Conservation (phyloP, 2,888 invertebrate species). For the Ennomos erosarius region DNA sequence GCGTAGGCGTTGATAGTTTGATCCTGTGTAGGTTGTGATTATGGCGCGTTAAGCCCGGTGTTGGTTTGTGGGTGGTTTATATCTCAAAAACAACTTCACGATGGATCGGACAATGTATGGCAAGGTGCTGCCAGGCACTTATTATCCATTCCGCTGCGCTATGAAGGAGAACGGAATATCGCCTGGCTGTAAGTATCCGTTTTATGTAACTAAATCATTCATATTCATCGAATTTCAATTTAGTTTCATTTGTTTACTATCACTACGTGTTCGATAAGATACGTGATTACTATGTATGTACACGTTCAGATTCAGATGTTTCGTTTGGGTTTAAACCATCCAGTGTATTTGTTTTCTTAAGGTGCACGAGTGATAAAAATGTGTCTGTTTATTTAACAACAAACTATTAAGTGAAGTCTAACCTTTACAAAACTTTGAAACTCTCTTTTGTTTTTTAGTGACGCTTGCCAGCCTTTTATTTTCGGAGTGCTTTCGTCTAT, state of each 20-base stretch:
- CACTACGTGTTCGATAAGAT: conserved; percentile 41
- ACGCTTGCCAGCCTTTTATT: conserved; percentile 64
- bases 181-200: conserved; percentile 92
- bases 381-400: conserved; percentile 47
- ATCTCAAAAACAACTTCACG: conserved; percentile 69
- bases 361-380: conserved; percentile 53
- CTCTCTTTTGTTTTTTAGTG: conserved; percentile 55
- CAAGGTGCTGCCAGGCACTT: conserved; percentile 92
- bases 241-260: conserved; percentile 32
- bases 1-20: conserved; percentile 58
- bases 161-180: conserved; percentile 92
- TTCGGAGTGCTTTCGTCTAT: conserved; percentile 59
- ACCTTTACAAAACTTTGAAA: conserved; percentile 27
- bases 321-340: conserved; percentile 45
- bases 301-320: conserved; percentile 37
- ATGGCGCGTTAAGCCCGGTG: conserved; percentile 75
- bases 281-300: conserved; percentile 38
- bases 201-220: conserved; percentile 41
- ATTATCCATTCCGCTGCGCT: conserved; percentile 94
- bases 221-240: conserved; percentile 26
- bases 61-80: conserved; percentile 76
- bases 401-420: conserved; percentile 46
- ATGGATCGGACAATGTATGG: conserved; percentile 97
- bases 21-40: conserved; percentile 76
- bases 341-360: conserved; percentile 65